A percentile compares a stretch with the other conserved stretches of the same genome.
Conservation (phyloP, 92 coral and sea anemone species). For the Porites rus region DNA sequence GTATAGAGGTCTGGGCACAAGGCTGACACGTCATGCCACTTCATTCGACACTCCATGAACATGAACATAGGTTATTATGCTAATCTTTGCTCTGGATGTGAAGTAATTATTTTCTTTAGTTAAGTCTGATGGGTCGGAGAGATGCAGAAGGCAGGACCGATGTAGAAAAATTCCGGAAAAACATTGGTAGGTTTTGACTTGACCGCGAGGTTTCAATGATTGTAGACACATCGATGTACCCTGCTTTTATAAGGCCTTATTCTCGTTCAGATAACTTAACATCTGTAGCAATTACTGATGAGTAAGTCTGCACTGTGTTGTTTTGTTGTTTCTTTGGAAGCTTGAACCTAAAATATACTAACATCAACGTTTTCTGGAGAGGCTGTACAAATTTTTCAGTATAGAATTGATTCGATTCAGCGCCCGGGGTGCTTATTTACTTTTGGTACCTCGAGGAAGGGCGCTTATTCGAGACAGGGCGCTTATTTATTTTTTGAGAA, state of each 20-base stretch:
- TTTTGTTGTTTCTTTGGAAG: too few relatives aligned
- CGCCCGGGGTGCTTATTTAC: constrained; percentile 18
- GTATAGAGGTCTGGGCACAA: constrained; percentile 14
- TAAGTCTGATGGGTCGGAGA: constrained; percentile 77
- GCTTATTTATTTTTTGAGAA: background rate
- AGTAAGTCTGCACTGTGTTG: too few relatives aligned
- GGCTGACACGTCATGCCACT: constrained; percentile 27
- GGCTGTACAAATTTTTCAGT: too few relatives aligned
- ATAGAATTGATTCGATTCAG: too few relatives aligned
- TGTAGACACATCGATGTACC: background rate
- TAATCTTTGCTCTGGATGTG: too few relatives aligned
- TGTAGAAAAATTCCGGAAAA: constrained; percentile 89
- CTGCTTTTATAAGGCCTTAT: too few relatives aligned
- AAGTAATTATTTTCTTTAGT: too few relatives aligned
- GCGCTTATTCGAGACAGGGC: constrained; percentile 70
- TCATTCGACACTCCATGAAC: background rate
- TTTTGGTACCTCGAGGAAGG: constrained; percentile 64
- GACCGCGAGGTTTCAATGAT: background rate
- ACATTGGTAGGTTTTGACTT: constrained; percentile 72
- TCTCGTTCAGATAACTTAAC: too few relatives aligned
- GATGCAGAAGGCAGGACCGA: constrained; percentile 92
- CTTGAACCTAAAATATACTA: too few relatives aligned
- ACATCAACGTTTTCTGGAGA: too few relatives aligned
- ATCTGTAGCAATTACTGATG: too few relatives aligned
- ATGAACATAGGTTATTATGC: too few relatives aligned